phyloP scores from a whole-genome alignment of 2,797 vertebrate genomes.

The Paramormyrops hopkinsi region DNA sequence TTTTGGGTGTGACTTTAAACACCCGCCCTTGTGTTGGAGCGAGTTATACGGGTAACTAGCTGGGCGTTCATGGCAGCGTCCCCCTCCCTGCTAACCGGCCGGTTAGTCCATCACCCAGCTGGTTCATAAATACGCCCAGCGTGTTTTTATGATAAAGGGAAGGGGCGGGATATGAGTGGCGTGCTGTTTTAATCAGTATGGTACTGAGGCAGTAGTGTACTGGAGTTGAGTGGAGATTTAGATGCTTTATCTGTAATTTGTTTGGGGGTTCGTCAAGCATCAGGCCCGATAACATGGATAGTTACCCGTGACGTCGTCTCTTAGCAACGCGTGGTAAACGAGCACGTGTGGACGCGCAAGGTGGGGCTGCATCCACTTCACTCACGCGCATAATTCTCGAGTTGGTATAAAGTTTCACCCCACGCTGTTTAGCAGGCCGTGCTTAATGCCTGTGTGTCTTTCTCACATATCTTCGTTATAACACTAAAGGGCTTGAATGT shows the following conservation, averaged over 20 bases:
- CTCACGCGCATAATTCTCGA: not conserved
- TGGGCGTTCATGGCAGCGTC: not conserved
- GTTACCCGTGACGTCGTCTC: not conserved
- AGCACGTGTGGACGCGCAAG: not conserved
- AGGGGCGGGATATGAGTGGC: not conserved
- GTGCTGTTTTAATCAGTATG: not conserved
- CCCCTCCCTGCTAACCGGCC: not conserved
- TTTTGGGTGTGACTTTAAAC: not conserved
- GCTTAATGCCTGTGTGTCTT: not conserved
- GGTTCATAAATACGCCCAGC: not conserved
- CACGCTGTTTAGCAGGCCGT: not conserved
- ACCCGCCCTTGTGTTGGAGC: not conserved
- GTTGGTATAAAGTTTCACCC: not conserved
- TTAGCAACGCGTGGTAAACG: slow-evolving; percentile 2
- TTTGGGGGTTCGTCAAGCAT: not conserved
- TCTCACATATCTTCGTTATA: too few relatives aligned
- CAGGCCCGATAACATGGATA: not conserved
- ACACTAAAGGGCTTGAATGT: not conserved
- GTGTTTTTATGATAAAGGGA: not conserved
- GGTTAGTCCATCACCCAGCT: not conserved
- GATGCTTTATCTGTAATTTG: not conserved
- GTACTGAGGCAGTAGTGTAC: not conserved
- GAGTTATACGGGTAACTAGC: not conserved
- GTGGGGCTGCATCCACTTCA: not conserved
- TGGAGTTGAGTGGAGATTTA: not conserved